Evolutionary conservation across 1,140 invertebrate genomes (phyloP), one percentile per base, ranked within the genome.

Genomic region (Adoxophyes honmai): DNA sequence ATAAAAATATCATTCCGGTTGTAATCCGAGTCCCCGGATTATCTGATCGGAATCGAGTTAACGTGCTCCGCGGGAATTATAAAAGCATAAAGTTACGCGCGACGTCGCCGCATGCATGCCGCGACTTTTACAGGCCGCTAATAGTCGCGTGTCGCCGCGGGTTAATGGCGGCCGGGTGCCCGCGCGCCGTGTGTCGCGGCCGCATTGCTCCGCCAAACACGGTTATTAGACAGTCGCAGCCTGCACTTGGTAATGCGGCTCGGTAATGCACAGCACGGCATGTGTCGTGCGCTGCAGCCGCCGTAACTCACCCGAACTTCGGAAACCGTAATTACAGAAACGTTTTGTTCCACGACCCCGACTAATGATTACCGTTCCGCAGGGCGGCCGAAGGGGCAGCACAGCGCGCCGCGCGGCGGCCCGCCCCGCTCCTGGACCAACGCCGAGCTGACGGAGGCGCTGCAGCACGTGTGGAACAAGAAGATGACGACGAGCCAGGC

Each of bases 401-500:
- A 97, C 89, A 96, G 94, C 66, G 96, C 96, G 0, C 96, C 96
- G 4, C 89, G 96, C 34, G 96, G 96, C 6, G 96, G 96, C 0
- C 96, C 96, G 0, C 96, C 96, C 0, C 90, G 96, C 14, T 96
- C 95, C 0, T 97, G 96, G 96, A 97, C 95, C 11, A 97, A 97
- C 86, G 94, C 94, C 0, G 96, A 97, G 73, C 90, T 97, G 8
- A 97, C 96, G 9, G 94, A 97, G 82, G 96, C 96, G 0, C 89
- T 97, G 10, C 95, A 96, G 70, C 95, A 96, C 79, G 96, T 97
- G 0, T 97, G 96, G 96, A 96, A 96, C 80, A 96, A 96, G 74
- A 96, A 96, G 75, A 97, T 97, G 95, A 97, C 96, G n/a, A 97
- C 96, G 0, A 96, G 95, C 60, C 96, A 97, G 82, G 96, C 96